These are phyloP conservation scores for Meda fulgida DNA, from an alignment of 2,797 vertebrate genomes.

Conservation along the genomic window DNA sequence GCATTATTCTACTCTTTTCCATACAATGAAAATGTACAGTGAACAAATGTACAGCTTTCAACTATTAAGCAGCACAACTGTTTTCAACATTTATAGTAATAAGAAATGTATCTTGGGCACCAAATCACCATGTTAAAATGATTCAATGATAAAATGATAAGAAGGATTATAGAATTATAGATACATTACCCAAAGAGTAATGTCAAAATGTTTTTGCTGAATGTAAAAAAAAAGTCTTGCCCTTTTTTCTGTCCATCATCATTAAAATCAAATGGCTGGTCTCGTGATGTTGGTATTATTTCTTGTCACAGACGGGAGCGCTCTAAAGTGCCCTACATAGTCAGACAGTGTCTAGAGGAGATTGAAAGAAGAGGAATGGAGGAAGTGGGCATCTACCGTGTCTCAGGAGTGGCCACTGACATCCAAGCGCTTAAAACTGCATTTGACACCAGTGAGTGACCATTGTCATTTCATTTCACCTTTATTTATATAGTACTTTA, in stretches of 20 bases:
- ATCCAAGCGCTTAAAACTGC: slow-evolving; percentile 96
- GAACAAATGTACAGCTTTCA: background rate
- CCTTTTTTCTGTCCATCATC: background rate
- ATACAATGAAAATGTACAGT: background rate
- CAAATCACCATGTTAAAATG: background rate
- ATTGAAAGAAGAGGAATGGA: slow-evolving; percentile 98
- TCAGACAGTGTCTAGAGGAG: slow-evolving; percentile 97
- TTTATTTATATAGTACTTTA: background rate
- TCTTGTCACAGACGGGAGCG: slow-evolving; percentile 85
- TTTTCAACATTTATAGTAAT: background rate
- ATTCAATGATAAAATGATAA: background rate
- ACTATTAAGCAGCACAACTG: background rate
- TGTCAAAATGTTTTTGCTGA: background rate
- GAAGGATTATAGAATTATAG: background rate
- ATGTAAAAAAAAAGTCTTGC: background rate
- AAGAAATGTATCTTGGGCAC: background rate
- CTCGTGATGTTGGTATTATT: background rate
- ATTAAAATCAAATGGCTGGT: background rate
- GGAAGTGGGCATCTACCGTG: slow-evolving; percentile 97
- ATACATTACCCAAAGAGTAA: too few relatives aligned
- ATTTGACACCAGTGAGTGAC: slow-evolving; percentile 95
- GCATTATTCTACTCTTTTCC: background rate
- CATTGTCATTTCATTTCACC: background rate
- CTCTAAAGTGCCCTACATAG: slow-evolving; percentile 98
- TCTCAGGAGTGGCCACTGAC: slow-evolving; percentile 96